Evolutionary conservation across 2,797 vertebrate species (phyloP), one percentile per base, ranked within the genome.

Genomic region (Babyrousa celebensis): DNA sequence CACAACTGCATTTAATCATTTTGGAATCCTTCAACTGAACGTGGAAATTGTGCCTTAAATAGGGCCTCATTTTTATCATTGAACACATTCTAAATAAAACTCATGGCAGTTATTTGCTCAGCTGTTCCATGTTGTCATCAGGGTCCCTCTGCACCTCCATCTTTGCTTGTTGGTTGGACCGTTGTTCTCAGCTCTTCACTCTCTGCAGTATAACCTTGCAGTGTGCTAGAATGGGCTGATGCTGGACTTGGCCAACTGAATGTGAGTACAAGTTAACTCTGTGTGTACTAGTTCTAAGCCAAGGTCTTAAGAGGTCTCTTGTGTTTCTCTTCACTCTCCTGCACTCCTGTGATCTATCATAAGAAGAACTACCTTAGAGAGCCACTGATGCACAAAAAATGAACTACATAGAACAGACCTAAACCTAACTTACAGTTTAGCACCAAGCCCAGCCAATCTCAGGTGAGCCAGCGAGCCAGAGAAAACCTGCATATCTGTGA

Each of bases 11-110:
- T 84, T 91, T 85, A 89, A 52, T 91, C 80, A 43, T 86, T 91
- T 89, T 83, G 16, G 32, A 96, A 62, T 79, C 80, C 94, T 96
- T 97, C 25, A 92, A 62, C 65, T 70, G 43, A 27, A 89, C 82
- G 23, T 21, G 62, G 63, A 86, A 79, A 89, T 16, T 68, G 68
- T 68, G 27, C 29, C 62, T 79, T 75, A 90, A 85, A 77, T 85
- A 92, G 7, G 25, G 74, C 16, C 17, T 87, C 18, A 36, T 65
- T 88, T 74, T 17, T 12, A 92, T 63, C 75, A 80, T 18, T 32
- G 40, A 88, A 70, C 54, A 80, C 36, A 68, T 16, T 58, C 83
- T 80, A 20, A 56, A 43, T 72, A 54, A 91, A 85, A 77, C 65
- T 6, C 52, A 43, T n/a, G 23, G 62, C 36, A 21, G 36, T 3